Base-by-base conservation (phyloP, 53 echinoderm and acorn worm species). In the Zoroaster sp. region DNA sequence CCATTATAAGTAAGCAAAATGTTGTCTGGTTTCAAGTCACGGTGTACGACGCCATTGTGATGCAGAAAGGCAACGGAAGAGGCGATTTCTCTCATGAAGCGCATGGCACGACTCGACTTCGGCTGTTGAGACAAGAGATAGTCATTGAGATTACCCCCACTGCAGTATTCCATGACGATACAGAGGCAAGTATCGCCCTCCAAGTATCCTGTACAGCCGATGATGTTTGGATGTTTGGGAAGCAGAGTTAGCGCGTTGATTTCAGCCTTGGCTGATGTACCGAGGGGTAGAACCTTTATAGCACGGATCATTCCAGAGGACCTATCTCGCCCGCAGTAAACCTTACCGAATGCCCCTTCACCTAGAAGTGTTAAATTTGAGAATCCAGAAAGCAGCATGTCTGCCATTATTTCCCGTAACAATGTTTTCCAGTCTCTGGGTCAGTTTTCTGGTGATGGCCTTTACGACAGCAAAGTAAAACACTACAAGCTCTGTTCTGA, bases 21-120 rank as follows among this genome's bases (percentile, higher is more conserved):
- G 68, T 91, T 91, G 15, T 77, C 87, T 43, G 91, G 91, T 52
- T 91, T 91, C 4, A 91, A 46, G 32, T 91, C 91, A 35, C 77
- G 68, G 34, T 91, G 91, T 0, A 82, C 21, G 17, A 90, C 18
- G 70, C 55, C 72, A 10, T 82, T 52, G 45, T 1, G 10, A 82
- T 90, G 90, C 18, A 90, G 73, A 68, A 71, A 80, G 0, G 90
- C 81, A 5, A 90, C 90, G 0, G 71, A 81, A 44, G 82, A 72
- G 35, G 90, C 80, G 33, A 90, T 81, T 20, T 90, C 53, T 23
- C 53, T 80, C 72, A 90, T 81, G 35, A 90, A 90, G 15, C 32
- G 45, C 1, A 74, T 14, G 15, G 51, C 73, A 30, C 40, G 70
- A 13, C 28, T 0, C 4, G 5, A 11, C 5, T 53, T 38, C 21